Base-by-base conservation (phyloP, 2,113 vertebrate species). In the Myotis davidii region DNA sequence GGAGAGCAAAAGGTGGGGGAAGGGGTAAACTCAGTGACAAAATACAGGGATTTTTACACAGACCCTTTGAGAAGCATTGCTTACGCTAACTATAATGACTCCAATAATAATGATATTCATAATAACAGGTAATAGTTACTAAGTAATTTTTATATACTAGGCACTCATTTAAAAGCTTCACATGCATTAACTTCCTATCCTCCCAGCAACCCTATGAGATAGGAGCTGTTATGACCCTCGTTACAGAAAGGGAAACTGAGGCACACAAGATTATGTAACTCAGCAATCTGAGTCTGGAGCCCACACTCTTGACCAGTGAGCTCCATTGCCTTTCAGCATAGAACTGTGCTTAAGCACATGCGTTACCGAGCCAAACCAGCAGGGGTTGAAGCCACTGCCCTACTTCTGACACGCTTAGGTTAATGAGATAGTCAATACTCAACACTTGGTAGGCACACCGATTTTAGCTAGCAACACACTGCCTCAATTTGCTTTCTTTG, bases 121-220 rank as follows among this genome's bases (percentile, higher is more conserved):
- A 96, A 89, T 70, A 59, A 72, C 39, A 79, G 29, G 18, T 70
- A 77, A n/a, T 67, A 91, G 87, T 94, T 97, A 76, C 74, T 87
- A 92, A 84, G n/a, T 50, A 42, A 84, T 94, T 82, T 79, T 34
- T 72, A 48, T 6, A 6, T 10, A 13, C 34, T 61, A 90, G 32
- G 27, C 21, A 91, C 34, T 91, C 67, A 86, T 82, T 50, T 50
- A 77, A 76, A 25, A 92, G 21, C 3, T 77, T 95, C 39, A 27
- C 3, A 18, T 59, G 25, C 54, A 42, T 73, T 74, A 78, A 90
- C 34, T 77, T 73, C 67, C 78, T 84, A 59, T 86, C 25, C 10
- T 69, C 42, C 42, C 42, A 76, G 69, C 25, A 87, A 37, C 1
- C 11, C 45, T 70, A 20, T 39, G 70, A 84, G 17, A 77, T 7